Evolutionary conservation across 2,888 invertebrate genomes (phyloP).

Genomic region (Caenorhabditis parvicauda): DNA sequence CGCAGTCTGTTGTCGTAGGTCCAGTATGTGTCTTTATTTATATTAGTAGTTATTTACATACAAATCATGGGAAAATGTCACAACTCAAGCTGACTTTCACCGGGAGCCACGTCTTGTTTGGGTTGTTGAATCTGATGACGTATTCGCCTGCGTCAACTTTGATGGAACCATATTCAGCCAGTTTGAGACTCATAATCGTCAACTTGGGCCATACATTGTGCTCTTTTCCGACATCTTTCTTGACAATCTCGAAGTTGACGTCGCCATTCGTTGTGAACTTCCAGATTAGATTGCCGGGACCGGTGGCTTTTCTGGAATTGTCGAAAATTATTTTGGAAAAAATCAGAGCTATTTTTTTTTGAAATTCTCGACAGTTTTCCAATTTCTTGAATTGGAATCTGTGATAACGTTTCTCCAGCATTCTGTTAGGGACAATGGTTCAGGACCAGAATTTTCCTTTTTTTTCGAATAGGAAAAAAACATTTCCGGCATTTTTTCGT

Average conservation of each 20-base stretch:
- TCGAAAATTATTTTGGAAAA: too few species aligned
- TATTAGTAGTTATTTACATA: neutral
- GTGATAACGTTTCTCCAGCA: too few species aligned
- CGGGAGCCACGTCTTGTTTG: constrained; percentile 45
- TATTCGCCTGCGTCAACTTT: constrained; percentile 37
- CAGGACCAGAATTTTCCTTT: too few species aligned
- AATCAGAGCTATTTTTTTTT: neutral
- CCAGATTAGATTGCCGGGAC: constrained; percentile 45
- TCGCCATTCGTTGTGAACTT: constrained; percentile 52
- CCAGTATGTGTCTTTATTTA: too few species aligned
- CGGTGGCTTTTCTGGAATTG: constrained; percentile 36
- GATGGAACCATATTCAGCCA: constrained; percentile 47
- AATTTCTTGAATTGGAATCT: too few species aligned
- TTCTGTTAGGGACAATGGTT: too few species aligned
- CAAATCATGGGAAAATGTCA: constrained; percentile 7
- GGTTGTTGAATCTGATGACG: constrained; percentile 47
- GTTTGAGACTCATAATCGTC: constrained; percentile 46
- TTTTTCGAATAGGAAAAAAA: too few species aligned
- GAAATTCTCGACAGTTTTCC: neutral
- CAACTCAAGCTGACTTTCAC: constrained; percentile 34
- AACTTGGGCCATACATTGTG: constrained; percentile 51
- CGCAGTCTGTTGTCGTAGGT: too few species aligned
- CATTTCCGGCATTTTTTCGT: too few species aligned
- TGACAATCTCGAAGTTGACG: constrained; percentile 50
- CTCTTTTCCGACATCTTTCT: constrained; percentile 34